A percentile compares a stretch with the other conserved stretches of the same genome.
These are phyloP conservation scores for Cryptoblepharus egeriae DNA, from an alignment of 2,797 vertebrate genomes.

Conservation along the genomic window DNA sequence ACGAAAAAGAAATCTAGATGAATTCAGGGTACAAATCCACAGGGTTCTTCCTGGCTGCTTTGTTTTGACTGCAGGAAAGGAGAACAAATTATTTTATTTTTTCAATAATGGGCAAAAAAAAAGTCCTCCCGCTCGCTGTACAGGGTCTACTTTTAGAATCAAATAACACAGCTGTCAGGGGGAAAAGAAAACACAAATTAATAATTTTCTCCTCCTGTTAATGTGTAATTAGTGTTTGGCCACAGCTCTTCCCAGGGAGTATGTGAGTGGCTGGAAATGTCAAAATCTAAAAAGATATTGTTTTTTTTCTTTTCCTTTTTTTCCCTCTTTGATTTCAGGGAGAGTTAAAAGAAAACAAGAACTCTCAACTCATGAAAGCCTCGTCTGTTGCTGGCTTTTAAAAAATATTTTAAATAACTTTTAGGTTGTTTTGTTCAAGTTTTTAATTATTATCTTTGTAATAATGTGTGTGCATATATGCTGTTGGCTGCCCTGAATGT, in stretches of 20 bases:
- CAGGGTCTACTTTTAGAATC: slow-evolving; percentile 46
- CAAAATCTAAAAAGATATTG: slow-evolving; percentile 54
- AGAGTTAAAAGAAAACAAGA: slow-evolving; percentile 4
- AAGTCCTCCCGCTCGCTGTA: slow-evolving; percentile 16
- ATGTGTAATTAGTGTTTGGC: slow-evolving; percentile 70
- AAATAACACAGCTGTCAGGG: slow-evolving; percentile 60
- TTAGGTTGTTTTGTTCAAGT: not conserved
- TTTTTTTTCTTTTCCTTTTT: slow-evolving; percentile 12
- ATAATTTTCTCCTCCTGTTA: slow-evolving; percentile 72
- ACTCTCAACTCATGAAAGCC: not conserved
- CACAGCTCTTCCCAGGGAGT: slow-evolving; percentile 60
- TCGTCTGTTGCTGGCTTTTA: too few species aligned
- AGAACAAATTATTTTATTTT: not conserved
- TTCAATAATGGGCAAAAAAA: not conserved
- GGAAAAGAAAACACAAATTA: slow-evolving; percentile 67
- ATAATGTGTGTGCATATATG: too few species aligned
- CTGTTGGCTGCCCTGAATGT: too few species aligned
- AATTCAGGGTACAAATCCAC: not conserved
- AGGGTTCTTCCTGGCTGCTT: not conserved
- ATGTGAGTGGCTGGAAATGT: slow-evolving; percentile 51
- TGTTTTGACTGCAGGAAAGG: not conserved
- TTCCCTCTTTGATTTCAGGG: not conserved
- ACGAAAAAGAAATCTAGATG: not conserved
- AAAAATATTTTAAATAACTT: not conserved
- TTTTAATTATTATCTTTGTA: not conserved